Evolutionary conservation across 2,113 vertebrate species (phyloP).

Genomic region (Toxotes chatareus): DNA sequence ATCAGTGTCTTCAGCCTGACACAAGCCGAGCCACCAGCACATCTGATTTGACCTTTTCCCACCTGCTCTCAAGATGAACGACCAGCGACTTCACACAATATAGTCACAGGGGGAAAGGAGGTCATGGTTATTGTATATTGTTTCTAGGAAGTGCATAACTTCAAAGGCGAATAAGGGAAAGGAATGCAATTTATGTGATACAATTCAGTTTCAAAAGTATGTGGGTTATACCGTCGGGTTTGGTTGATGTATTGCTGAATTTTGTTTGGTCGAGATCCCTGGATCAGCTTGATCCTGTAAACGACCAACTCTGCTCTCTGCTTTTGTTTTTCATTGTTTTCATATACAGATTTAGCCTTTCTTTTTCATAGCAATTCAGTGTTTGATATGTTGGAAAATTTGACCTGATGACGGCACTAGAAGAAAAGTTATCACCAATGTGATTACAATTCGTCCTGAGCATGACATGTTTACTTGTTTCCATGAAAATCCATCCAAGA

Average conservation of each 20-base stretch:
- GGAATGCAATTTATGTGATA: slow-evolving; percentile 31
- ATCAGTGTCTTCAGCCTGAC: slow-evolving; percentile 73
- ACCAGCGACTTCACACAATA: slow-evolving; percentile 52
- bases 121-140: slow-evolving; percentile 51
- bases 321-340: background rate
- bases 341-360: background rate
- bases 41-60: slow-evolving; percentile 63
- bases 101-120: slow-evolving; percentile 41
- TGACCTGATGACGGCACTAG: background rate
- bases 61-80: slow-evolving; percentile 69
- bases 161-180: slow-evolving; percentile 27
- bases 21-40: slow-evolving; percentile 55
- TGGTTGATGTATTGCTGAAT: slow-evolving; percentile 12
- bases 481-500: background rate
- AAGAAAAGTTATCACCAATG: background rate
- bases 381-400: background rate
- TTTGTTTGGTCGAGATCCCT: background rate
- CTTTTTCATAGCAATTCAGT: background rate
- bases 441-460: background rate
- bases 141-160: slow-evolving; percentile 48
- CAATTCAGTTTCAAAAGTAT: background rate
- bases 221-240: background rate
- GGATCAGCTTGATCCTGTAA: background rate
- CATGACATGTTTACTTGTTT: background rate
- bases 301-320: background rate